Evolutionary conservation across 2,888 invertebrate species (phyloP), one percentile per base, ranked within the genome.

Genomic region (Rhynchonema sp.): DNA sequence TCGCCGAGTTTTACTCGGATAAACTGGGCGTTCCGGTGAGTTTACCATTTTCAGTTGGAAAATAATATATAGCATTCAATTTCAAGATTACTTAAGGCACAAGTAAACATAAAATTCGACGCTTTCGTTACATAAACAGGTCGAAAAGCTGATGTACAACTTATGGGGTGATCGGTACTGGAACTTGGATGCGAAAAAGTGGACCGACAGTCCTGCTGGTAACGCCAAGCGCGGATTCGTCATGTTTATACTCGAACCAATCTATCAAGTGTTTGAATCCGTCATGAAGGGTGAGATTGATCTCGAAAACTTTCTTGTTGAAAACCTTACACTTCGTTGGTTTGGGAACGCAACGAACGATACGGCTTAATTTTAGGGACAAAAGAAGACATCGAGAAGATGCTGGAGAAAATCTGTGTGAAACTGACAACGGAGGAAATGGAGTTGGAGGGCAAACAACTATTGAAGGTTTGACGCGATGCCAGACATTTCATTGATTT

Each of bases 361-460:
- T n/a, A n/a, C n/a, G n/a, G n/a, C n/a, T n/a, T n/a, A n/a, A 46
- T 22, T 46, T 22, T 46, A 25, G 6, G 25, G 26, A 86, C 87
- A 78, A 92, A 90, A 76, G 92, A 91, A 60, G 91, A 94, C 74
- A 86, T 87, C 63, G 84, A 87, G 57, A 81, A 81, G 57, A 81
- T 99, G 60, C 78, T 92, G 64, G 84, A 84, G 68, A 96, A 94
- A 78, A 81, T 99, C 67, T 87, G 86, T 65, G 87, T 99, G 72
- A 82, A 84, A 68, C 77, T 99, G 72, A 87, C 88, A 74, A 83
- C 84, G 68, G 98, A 99, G 75, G 98, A 99, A 73, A 83, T 86
- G 73, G 94, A 96, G 65, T 86, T 90, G 78, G 90, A 91, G 67
- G 94, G 92, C 69, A 99, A 99, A 76, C 85, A 84, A 63, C 80